phyloP scores from a whole-genome alignment of 2,113 vertebrate genomes.

The Labeo catla region DNA sequence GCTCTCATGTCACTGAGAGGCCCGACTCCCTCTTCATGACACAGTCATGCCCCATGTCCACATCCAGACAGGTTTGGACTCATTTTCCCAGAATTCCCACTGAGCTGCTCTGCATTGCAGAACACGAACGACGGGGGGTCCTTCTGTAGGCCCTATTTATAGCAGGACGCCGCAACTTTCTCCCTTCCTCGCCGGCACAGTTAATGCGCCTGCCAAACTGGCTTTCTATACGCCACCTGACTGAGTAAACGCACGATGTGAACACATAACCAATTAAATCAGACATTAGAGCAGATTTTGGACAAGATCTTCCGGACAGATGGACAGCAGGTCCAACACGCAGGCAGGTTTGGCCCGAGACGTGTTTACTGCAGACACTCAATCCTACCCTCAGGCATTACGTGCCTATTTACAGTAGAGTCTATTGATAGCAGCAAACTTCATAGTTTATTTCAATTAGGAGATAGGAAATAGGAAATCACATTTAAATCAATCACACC shows the following conservation, averaged over 20 bases:
- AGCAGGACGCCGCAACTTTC: conserved; percentile 52
- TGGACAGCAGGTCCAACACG: background rate
- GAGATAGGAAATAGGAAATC: conserved; percentile 64
- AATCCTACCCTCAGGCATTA: conserved; percentile 41
- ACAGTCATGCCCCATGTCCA: conserved; percentile 50
- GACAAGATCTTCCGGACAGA: background rate
- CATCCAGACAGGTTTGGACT: conserved; percentile 54
- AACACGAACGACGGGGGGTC: conserved; percentile 55
- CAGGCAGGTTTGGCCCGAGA: background rate
- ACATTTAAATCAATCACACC: conserved; percentile 63
- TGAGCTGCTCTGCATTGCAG: conserved; percentile 63
- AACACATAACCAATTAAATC: conserved; percentile 2
- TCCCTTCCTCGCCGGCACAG: conserved; percentile 30
- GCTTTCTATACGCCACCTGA: background rate
- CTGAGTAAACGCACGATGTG: background rate
- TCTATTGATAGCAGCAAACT: conserved; percentile 64
- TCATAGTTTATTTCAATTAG: conserved; percentile 65
- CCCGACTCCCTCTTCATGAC: conserved; percentile 36
- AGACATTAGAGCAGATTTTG: background rate
- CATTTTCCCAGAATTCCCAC: conserved; percentile 63
- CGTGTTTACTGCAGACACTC: conserved; percentile 48
- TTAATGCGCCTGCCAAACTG: conserved; percentile 26
- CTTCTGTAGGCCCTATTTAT: conserved; percentile 64
- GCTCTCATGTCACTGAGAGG: conserved; percentile 24
- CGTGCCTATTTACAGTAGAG: conserved; percentile 62